phyloP scores from a whole-genome alignment of 64 coral and sea anemone species.

The Platygyra sinensis region DNA sequence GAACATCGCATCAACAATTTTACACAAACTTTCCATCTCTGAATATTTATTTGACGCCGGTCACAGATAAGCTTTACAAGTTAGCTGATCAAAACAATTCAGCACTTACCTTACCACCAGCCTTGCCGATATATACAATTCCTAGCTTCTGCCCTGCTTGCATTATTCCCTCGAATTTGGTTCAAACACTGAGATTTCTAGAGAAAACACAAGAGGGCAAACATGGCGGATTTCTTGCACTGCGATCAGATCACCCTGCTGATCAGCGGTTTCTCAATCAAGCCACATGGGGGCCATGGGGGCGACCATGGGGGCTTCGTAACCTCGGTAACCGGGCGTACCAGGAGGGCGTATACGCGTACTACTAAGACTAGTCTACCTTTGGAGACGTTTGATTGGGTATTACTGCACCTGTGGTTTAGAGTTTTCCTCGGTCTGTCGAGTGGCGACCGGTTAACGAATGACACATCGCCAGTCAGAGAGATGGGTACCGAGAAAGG shows the following conservation, averaged over 20 bases:
- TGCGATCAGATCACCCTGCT: not conserved
- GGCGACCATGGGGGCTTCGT: too few species aligned
- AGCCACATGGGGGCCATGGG: not conserved
- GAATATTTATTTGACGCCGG: not conserved
- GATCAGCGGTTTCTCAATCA: too few species aligned
- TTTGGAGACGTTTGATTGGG: too few species aligned
- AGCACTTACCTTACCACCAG: conserved; percentile 86
- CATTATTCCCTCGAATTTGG: conserved; percentile 45
- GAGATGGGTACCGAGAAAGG: too few species aligned
- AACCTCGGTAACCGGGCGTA: too few species aligned
- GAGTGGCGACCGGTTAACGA: too few species aligned
- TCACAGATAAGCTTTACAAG: not conserved
- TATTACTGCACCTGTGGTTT: too few species aligned
- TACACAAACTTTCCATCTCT: not conserved
- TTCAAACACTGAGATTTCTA: not conserved
- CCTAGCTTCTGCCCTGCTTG: conserved; percentile 86
- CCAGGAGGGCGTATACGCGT: too few species aligned
- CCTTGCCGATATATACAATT: conserved; percentile 94
- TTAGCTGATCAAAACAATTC: not conserved
- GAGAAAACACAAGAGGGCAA: not conserved
- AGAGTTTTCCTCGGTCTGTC: too few species aligned
- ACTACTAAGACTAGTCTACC: too few species aligned
- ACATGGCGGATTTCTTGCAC: not conserved
- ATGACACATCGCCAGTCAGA: too few species aligned
- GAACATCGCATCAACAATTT: not conserved